Conservation (phyloP, 2,888 invertebrate genomes). For the Tenthredo amoena region DNA sequence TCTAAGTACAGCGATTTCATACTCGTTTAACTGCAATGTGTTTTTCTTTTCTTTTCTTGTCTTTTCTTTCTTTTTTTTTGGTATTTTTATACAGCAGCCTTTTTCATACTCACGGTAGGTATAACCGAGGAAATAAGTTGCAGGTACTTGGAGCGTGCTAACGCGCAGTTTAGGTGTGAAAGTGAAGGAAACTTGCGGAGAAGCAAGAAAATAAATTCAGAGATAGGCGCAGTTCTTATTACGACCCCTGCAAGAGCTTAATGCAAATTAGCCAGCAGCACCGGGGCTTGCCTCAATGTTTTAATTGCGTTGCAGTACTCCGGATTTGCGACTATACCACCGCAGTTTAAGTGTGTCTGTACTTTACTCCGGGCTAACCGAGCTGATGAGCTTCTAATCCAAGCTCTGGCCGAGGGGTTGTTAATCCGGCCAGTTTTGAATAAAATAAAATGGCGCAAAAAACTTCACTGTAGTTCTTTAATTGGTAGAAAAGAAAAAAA, state of each 20-base stretch:
- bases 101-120: not conserved
- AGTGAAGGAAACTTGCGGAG: not conserved
- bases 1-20: not conserved
- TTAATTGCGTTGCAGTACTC: slow-evolving; percentile 35
- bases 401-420: not conserved
- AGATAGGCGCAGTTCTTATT: slow-evolving; percentile 30
- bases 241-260: slow-evolving; percentile 8
- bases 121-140: too few species aligned
- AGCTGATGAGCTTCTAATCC: slow-evolving; percentile 20
- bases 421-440: not conserved
- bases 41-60: not conserved
- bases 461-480: not conserved
- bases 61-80: not conserved
- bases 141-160: slow-evolving; percentile 22
- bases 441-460: not conserved
- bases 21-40: not conserved
- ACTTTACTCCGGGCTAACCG: slow-evolving; percentile 8
- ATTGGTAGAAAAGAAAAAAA: not conserved
- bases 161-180: slow-evolving; percentile 32
- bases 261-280: slow-evolving; percentile 40
- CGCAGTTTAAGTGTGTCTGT: not conserved
- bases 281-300: slow-evolving; percentile 1
- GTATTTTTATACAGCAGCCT: not conserved
- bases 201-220: slow-evolving; percentile 31
- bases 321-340: slow-evolving; percentile 12